Conservation (phyloP, 2,888 invertebrate genomes). For the Lasiommata megera region DNA sequence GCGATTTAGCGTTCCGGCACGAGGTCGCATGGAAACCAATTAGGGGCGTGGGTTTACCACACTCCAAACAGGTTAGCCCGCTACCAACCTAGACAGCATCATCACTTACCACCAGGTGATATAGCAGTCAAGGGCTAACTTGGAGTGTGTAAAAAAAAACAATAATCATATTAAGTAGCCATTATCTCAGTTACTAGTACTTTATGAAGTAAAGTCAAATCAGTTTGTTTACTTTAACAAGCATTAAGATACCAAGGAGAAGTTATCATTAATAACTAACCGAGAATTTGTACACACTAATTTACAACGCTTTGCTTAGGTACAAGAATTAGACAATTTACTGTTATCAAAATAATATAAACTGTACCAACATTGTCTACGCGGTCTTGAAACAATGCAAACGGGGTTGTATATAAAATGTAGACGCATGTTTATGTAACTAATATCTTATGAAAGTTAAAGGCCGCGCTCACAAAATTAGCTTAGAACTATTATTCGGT, state of each 20-base stretch:
- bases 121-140: too few species aligned
- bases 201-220: constrained; percentile 2
- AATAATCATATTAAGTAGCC: not conserved
- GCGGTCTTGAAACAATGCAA: not conserved
- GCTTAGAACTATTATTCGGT: too few species aligned
- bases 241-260: constrained; percentile 8
- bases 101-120: too few species aligned
- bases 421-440: too few species aligned
- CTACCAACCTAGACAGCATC: too few species aligned
- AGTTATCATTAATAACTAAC: constrained; percentile 8
- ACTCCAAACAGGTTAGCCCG: too few species aligned
- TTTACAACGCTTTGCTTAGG: constrained; percentile 2
- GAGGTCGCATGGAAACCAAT: too few species aligned
- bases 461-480: too few species aligned
- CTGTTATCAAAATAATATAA: constrained; percentile 7
- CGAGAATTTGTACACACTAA: constrained; percentile 12
- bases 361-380: not conserved
- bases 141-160: too few species aligned
- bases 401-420: not conserved
- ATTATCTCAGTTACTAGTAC: not conserved
- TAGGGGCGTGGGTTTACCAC: too few species aligned
- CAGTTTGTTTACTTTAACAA: constrained; percentile 6
- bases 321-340: constrained; percentile 5
- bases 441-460: too few species aligned
- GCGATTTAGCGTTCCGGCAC: too few species aligned